phyloP scores from a whole-genome alignment of 2,888 invertebrate species.

The Andrena flavipes region DNA sequence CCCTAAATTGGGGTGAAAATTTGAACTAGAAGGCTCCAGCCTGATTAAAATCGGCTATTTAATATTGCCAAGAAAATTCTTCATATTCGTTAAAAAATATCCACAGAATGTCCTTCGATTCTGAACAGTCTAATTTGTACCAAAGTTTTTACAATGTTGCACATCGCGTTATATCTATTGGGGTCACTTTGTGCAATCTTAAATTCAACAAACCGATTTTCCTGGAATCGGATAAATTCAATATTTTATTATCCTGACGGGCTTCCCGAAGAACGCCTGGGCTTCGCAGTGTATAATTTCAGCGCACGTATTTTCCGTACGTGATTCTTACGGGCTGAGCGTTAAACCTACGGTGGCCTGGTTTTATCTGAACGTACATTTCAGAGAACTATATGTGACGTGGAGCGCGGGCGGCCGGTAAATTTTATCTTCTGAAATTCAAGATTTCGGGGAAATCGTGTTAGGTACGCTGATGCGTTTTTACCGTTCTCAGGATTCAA shows the following conservation, averaged over 20 bases:
- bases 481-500: conserved; percentile 12
- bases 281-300: conserved; percentile 55
- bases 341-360: conserved; percentile 52
- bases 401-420: not conserved
- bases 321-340: conserved; percentile 52
- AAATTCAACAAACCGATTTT: conserved; percentile 43
- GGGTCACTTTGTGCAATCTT: conserved; percentile 14
- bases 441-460: conserved; percentile 48
- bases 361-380: conserved; percentile 43
- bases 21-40: not conserved
- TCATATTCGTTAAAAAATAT: not conserved
- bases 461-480: conserved; percentile 23
- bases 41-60: not conserved
- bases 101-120: not conserved
- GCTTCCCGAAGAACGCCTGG: conserved; percentile 9
- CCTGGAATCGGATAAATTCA: conserved; percentile 35
- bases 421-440: conserved; percentile 40
- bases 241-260: conserved; percentile 46
- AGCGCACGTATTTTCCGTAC: conserved; percentile 57
- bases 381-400: conserved; percentile 49
- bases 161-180: not conserved
- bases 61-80: not conserved
- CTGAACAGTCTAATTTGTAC: not conserved
- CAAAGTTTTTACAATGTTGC: not conserved
- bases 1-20: not conserved